Conservation (phyloP, 2,797 vertebrate genomes). For the Falco berigora region DNA sequence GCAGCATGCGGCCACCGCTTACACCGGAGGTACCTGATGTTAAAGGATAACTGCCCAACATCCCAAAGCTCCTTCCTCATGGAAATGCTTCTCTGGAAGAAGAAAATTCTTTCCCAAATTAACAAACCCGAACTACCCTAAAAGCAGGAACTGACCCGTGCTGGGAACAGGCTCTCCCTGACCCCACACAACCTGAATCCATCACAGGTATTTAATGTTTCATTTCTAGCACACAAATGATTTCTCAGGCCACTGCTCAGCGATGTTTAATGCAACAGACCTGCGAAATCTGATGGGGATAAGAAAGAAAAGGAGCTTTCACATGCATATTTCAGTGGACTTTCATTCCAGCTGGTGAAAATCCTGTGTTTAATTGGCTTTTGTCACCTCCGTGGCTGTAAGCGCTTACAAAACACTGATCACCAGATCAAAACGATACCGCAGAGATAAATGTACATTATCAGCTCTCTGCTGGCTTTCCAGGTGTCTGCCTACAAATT, state of each 20-base stretch:
- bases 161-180: background rate
- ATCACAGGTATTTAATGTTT: background rate
- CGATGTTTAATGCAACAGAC: background rate
- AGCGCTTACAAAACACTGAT: background rate
- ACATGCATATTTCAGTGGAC: background rate
- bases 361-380: background rate
- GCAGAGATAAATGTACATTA: background rate
- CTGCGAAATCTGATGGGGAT: background rate
- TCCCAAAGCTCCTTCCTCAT: background rate
- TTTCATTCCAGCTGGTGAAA: background rate
- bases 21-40: rapidly evolving
- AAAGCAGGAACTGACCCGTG: background rate
- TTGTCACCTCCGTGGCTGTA: background rate
- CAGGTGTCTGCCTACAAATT: background rate
- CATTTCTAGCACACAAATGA: background rate
- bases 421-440: background rate
- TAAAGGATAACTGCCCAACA: background rate
- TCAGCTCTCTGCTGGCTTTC: background rate
- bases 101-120: background rate
- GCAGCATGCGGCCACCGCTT: rapidly evolving
- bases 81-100: background rate
- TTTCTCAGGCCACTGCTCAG: background rate
- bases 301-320: background rate
- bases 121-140: too few species aligned
- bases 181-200: background rate